Conservation (phyloP, 2,888 invertebrate genomes). For the Latheticus oryzae region DNA sequence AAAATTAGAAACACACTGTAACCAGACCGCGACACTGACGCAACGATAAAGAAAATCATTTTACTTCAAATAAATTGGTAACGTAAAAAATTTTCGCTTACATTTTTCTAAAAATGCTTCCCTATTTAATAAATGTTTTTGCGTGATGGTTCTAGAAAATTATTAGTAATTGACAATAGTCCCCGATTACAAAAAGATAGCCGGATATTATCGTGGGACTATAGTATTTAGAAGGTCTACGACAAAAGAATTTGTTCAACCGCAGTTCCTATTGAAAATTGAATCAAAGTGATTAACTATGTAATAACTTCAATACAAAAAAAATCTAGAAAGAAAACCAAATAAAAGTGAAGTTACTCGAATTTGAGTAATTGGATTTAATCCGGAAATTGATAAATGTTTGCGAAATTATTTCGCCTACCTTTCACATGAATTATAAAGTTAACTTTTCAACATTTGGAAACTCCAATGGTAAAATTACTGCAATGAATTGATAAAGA, state of each 20-base stretch:
- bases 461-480: too few relatives aligned
- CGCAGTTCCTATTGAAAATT: conserved; percentile 43
- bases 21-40: conserved; percentile 48
- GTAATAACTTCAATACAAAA: too few relatives aligned
- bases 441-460: too few relatives aligned
- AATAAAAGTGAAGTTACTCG: too few relatives aligned
- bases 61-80: conserved; percentile 9
- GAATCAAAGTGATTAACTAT: conserved; percentile 21
- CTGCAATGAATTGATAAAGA: too few relatives aligned
- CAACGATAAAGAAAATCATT: conserved; percentile 34
- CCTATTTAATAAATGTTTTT: neutral
- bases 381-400: too few relatives aligned
- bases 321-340: too few relatives aligned
- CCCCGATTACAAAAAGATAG: conserved; percentile 8
- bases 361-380: too few relatives aligned
- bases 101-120: neutral
- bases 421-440: too few relatives aligned
- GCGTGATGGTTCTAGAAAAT: conserved; percentile 11
- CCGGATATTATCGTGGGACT: conserved; percentile 44
- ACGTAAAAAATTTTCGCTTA: conserved; percentile 9
- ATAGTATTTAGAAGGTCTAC: conserved; percentile 31
- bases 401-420: too few relatives aligned
- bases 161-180: conserved; percentile 13
- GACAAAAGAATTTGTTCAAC: conserved; percentile 44
- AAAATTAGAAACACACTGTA: conserved; percentile 48